These are phyloP conservation scores for Poeciliopsis paucimaculata DNA, from an alignment of 2,797 vertebrate genomes.

Conservation along the genomic window DNA sequence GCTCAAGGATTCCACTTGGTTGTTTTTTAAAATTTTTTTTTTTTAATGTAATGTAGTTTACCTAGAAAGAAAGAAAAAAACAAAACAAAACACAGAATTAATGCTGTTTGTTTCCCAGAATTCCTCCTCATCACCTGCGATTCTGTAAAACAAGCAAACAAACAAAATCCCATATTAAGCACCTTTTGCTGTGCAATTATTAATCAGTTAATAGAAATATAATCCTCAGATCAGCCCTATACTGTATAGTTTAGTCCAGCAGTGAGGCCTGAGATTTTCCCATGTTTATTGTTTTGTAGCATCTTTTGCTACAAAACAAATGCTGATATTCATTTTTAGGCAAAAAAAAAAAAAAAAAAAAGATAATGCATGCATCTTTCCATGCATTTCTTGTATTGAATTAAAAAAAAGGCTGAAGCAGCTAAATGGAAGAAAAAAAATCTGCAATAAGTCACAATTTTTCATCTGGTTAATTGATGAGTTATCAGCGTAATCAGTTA, in stretches of 20 bases:
- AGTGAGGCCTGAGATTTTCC: too few species aligned
- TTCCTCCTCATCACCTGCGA: neutral
- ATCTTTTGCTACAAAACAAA: too few species aligned
- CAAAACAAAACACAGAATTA: too few species aligned
- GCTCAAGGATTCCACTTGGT: conserved; percentile 3
- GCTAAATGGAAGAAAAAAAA: neutral
- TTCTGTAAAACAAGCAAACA: neutral
- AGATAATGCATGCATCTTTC: neutral
- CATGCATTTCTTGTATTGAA: neutral
- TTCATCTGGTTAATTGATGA: neutral
- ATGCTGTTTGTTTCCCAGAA: too few species aligned
- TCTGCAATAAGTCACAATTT: neutral
- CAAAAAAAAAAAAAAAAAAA: neutral
- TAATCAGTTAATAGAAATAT: neutral
- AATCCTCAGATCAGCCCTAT: too few species aligned
- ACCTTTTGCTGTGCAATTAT: too few species aligned
- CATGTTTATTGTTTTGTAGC: too few species aligned
- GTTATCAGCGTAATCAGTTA: neutral
- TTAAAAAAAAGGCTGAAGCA: neutral
- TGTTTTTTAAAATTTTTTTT: neutral
- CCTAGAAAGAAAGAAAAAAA: too few species aligned
- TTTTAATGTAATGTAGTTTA: neutral
- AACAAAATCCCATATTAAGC: neutral
- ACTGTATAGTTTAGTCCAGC: too few species aligned
- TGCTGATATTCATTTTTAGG: neutral